Evolutionary conservation across 2,797 vertebrate genomes (phyloP), one percentile per base, ranked within the genome.

Genomic region (Myotis pilosus): DNA sequence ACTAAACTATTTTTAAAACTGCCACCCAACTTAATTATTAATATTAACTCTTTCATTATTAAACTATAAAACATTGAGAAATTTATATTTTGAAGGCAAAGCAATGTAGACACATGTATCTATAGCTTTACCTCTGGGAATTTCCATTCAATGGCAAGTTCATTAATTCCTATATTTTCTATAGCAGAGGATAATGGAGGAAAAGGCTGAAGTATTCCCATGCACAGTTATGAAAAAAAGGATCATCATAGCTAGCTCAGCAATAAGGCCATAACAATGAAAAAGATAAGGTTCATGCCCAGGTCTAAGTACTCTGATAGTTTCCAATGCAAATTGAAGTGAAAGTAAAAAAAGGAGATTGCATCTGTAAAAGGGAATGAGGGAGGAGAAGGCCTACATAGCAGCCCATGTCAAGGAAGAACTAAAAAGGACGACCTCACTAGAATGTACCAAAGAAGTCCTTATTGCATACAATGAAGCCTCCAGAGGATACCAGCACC

Each of bases 61-160:
- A 49, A 38, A 74, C 17, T 81, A 23, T 87, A 68, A 87, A 94
- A 76, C 25, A 71, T 49, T 30, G 25, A 91, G 20, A 8, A 64
- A 71, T 89, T 71, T 72, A n/a, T 22, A 92, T 89, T 93, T 95
- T 89, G 47, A 84, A 87, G 19, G 5, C 13, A 92, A 72, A 91
- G n/a, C 28, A n/a, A 71, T 84, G 22, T 47, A 82, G 44, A 60
- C 6, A 44, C 71, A 38, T 57, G 51, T 57, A 66, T 7, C 8
- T 92, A 79, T 8, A 62, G n/a, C 44, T 76, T 72, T 87, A 22
- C 1, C 22, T 30, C 30, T 78, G 20, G 47, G 38, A 83, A 92
- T 78, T 94, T 88, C 6, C 25, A 81, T 74, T 87, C 28, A 60
- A 81, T 51, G 5, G 6, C 47, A 87, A 16, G 22, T 92, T 80